phyloP scores from a whole-genome alignment of 2,888 invertebrate genomes.

The Drepana falcataria region DNA sequence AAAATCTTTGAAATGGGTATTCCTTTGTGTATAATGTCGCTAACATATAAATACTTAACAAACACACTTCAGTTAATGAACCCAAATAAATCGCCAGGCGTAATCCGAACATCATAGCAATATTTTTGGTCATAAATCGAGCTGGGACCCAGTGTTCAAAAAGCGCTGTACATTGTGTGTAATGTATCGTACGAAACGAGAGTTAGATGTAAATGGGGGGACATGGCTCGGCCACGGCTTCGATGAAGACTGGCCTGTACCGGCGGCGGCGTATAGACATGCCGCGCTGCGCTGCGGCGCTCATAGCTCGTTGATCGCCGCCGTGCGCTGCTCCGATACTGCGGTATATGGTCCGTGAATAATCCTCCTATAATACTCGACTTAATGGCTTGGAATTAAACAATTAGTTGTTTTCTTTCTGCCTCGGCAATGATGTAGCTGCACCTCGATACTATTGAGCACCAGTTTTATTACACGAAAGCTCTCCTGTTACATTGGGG shows the following conservation, averaged over 20 bases:
- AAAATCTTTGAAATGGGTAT: too few species aligned
- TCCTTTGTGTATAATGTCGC: too few species aligned
- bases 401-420: constrained; percentile 76
- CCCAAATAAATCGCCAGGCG: too few species aligned
- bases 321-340: constrained; percentile 49
- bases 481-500: constrained; percentile 6
- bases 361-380: constrained; percentile 73
- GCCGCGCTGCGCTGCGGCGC: background rate
- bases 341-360: constrained; percentile 74
- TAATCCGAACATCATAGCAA: constrained; percentile 4
- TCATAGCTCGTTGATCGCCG: constrained; percentile 5
- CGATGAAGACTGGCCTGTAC: constrained; percentile 27
- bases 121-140: constrained; percentile 15
- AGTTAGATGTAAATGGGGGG: constrained; percentile 37
- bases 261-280: constrained; percentile 17
- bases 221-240: constrained; percentile 26
- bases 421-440: constrained; percentile 63
- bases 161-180: constrained; percentile 21
- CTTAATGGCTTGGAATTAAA: constrained; percentile 76
- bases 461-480: constrained; percentile 19
- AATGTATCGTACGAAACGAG: constrained; percentile 34
- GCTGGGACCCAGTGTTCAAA: constrained; percentile 12
- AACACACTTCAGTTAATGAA: too few species aligned
- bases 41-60: too few species aligned
- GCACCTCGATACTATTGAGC: constrained; percentile 32